phyloP scores from a whole-genome alignment of 2,888 invertebrate genomes.

The Neria commutata region DNA sequence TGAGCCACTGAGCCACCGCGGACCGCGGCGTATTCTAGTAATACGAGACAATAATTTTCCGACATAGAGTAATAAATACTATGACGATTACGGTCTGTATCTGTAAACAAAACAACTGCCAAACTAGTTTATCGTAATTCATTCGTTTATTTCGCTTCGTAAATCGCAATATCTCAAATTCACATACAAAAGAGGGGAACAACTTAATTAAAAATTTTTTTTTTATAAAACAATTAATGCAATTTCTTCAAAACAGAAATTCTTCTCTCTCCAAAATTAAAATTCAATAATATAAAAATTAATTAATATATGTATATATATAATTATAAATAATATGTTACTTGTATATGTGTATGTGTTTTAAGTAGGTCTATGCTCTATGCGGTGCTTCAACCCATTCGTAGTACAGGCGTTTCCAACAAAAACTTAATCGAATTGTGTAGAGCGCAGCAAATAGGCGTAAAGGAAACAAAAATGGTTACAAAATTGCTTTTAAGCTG shows the following conservation, averaged over 20 bases:
- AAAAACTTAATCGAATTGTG: no score
- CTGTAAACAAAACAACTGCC: no score
- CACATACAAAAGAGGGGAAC: no score
- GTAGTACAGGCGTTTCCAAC: no score
- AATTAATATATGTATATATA: conserved; percentile 4
- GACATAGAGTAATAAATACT: no score
- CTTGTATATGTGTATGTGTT: background rate
- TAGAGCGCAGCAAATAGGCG: background rate
- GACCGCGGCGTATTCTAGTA: no score
- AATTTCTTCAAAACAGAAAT: background rate
- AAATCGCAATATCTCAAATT: background rate
- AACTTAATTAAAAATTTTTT: background rate
- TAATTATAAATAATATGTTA: background rate
- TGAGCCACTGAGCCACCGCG: no score
- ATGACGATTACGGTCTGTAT: no score
- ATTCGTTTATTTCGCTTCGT: background rate
- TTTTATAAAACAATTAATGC: background rate
- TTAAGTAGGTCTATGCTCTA: background rate
- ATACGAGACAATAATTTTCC: no score
- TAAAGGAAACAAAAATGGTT: no score
- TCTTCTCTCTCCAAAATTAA: background rate
- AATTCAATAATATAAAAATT: background rate
- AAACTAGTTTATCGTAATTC: background rate
- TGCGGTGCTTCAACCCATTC: no score
- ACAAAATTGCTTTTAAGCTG: no score